Evolutionary conservation across 2,888 invertebrate species (phyloP), one percentile per base, ranked within the genome.

Genomic region (Eilema depressum): DNA sequence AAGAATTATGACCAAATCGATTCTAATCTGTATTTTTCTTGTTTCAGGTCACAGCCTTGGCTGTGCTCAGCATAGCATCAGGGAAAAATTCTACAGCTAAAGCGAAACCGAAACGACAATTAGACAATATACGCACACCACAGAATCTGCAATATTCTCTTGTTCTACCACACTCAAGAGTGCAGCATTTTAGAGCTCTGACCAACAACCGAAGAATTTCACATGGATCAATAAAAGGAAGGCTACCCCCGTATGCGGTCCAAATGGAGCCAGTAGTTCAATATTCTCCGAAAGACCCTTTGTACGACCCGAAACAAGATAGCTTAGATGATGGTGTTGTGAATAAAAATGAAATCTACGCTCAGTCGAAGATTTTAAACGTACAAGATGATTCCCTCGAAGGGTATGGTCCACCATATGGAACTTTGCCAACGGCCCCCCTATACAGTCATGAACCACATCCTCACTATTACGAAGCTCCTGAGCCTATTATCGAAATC

Each of bases 401-500:
- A 75, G 89, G 91, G 59, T 96, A 92, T 79, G 96, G 96, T 69
- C 95, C 95, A 73, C 92, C 94, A 3, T 94, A 92, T 68, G 93
- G 94, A 68, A 84, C 89, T 37, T 76, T 96, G 25, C 93, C 94
- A 63, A 94, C 93, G 56, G 95, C 95, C 57, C 96, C 94, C 11
- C 80, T 95, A n/a, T 96, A 96, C 72, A 93, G 94, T 61, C 93
- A 95, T 71, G 93, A 93, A 74, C 89, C 88, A 28, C 92, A 91
- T 65, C 96, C 91, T 2, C 90, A 96, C 66, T 97, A 96, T 83
- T 96, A 97, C 77, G 97, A 97, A 87, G 97, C 98, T 67, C 98
- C 98, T 0, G 98, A 98, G 86, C 98, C 98, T 8, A 98, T 98
- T 26, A 98, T 98, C 82, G 98, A 98, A 93, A 98, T 98, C 79